A percentile compares a stretch with the other conserved stretches of the same genome.
These are phyloP conservation scores for Rhamnusium bicolor DNA, from an alignment of 2,888 invertebrate species.

Conservation along the genomic window DNA sequence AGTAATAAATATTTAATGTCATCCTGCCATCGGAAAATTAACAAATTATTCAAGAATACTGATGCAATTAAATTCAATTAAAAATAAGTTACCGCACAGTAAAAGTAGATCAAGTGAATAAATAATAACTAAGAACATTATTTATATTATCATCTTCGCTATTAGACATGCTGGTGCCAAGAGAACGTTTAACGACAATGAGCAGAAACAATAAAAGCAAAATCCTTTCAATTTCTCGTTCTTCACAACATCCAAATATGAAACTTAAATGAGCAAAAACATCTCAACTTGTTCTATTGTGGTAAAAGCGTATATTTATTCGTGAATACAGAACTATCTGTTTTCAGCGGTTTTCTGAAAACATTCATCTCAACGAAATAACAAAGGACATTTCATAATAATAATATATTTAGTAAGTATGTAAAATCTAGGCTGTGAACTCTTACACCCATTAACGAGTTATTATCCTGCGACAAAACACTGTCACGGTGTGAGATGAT, in stretches of 20 bases:
- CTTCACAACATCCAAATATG: constrained; percentile 54
- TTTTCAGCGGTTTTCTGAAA: neutral
- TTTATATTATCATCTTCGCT: neutral
- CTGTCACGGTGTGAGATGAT: constrained; percentile 25
- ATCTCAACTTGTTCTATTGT: constrained; percentile 49
- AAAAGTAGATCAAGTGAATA: constrained; percentile 25
- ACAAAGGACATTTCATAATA: constrained; percentile 60
- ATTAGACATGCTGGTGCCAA: constrained; percentile 28
- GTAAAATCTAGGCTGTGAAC: constrained; percentile 56
- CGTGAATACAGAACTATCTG: constrained; percentile 15
- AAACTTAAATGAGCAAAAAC: constrained; percentile 59
- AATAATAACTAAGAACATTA: constrained; percentile 18
- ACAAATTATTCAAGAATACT: constrained; percentile 27
- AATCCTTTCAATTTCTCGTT: constrained; percentile 51
- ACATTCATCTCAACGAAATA: constrained; percentile 43
- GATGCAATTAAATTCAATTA: neutral
- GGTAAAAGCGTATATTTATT: constrained; percentile 31
- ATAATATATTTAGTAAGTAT: constrained; percentile 60
- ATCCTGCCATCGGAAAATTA: constrained; percentile 6
- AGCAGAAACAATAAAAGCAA: constrained; percentile 33
- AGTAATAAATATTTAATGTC: neutral
- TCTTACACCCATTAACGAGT: constrained; percentile 24
- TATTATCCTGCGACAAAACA: constrained; percentile 31
- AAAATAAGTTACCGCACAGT: neutral
- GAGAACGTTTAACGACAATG: constrained; percentile 18